A percentile compares a stretch with the other conserved stretches of the same genome.
Conservation (phyloP, 1,140 invertebrate genomes). For the Triops cancriformis region DNA sequence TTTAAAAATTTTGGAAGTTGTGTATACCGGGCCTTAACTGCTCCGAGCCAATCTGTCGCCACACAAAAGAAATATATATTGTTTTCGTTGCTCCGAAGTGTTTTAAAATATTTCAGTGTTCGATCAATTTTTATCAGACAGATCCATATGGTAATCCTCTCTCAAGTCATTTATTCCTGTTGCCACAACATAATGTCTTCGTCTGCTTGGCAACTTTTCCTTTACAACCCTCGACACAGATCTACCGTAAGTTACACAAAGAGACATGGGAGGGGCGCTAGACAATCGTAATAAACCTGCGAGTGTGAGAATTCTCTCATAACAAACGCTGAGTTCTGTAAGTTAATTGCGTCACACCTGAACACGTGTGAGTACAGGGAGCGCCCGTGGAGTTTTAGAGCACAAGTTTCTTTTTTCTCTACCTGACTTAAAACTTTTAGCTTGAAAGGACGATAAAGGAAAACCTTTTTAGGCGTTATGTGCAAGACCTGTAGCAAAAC, state of each 20-base stretch:
- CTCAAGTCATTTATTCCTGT: too few relatives aligned
- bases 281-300: background rate
- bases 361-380: background rate
- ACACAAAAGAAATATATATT: background rate
- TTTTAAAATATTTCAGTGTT: background rate
- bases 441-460: background rate
- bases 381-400: background rate
- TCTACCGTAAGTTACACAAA: background rate
- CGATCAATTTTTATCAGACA: background rate
- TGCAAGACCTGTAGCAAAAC: background rate
- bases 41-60: background rate
- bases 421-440: background rate
- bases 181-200: too few relatives aligned
- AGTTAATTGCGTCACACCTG: background rate
- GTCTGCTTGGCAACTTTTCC: background rate
- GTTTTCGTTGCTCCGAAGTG: too few relatives aligned
- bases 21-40: background rate
- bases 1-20: too few relatives aligned
- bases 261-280: background rate
- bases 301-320: constrained; percentile 6
- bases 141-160: background rate
- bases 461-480: background rate
- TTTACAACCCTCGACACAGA: background rate
- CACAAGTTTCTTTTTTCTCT: background rate
- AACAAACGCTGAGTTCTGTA: background rate